Conservation (phyloP, 2,888 invertebrate genomes). For the Eupithecia abbreviata region DNA sequence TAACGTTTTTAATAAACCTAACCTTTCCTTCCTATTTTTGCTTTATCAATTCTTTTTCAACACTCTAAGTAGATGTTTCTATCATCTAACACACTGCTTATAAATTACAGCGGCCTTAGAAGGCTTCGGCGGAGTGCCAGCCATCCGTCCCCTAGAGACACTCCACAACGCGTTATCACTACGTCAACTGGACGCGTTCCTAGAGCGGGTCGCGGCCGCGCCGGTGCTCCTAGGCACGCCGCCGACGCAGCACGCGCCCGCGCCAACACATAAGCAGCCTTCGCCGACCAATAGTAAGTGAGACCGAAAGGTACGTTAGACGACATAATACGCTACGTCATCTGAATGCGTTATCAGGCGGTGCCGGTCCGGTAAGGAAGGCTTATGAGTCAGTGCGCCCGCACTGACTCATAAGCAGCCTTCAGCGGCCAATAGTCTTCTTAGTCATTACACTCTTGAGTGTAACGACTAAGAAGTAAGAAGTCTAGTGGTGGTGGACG, state of each 20-base stretch:
- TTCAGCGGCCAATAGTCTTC: no score
- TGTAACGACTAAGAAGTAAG: no score
- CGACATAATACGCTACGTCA: neutral
- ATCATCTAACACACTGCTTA: slow-evolving; percentile 9
- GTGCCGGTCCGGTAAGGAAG: no score
- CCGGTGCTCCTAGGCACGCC: slow-evolving; percentile 88
- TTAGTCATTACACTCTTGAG: no score
- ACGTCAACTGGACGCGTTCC: slow-evolving; percentile 94
- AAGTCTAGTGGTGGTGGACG: no score
- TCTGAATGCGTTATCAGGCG: neutral
- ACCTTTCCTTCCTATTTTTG: neutral
- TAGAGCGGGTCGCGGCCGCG: slow-evolving; percentile 92
- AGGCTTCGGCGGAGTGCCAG: slow-evolving; percentile 96
- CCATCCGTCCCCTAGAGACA: slow-evolving; percentile 98
- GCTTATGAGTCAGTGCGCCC: no score
- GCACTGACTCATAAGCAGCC: no score
- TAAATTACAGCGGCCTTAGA: slow-evolving; percentile 85
- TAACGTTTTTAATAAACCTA: neutral
- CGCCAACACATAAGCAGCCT: slow-evolving; percentile 72
- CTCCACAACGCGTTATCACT: slow-evolving; percentile 98
- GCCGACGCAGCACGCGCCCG: slow-evolving; percentile 85
- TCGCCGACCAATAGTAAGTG: slow-evolving; percentile 75
- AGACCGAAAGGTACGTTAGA: neutral
- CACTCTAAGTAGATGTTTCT: neutral
- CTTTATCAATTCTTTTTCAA: neutral